Evolutionary conservation across 2,797 vertebrate genomes (phyloP), one percentile per base, ranked within the genome.

Genomic region (Catharus ustulatus): DNA sequence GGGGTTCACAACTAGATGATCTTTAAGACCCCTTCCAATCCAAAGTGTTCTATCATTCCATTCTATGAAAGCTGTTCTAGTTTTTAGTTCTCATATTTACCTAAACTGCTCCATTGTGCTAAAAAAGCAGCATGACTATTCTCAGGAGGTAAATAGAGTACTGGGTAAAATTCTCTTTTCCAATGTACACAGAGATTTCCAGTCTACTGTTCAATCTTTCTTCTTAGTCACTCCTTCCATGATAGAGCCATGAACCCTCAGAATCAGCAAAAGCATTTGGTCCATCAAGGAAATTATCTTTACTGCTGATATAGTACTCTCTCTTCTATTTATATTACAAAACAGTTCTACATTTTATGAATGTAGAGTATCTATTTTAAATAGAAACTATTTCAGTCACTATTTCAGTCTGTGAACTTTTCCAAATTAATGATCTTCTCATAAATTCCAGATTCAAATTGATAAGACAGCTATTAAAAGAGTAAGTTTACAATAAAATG

Each of bases 401-500:
- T 58, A 85, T 48, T 63, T 89, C 2, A 6, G 27, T 24, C 77
- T 8, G 63, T 9, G 61, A 71, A 68, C 26, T 75, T 63, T 80
- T 34, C 42, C 48, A 55, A 84, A 18, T 40, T 74, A 93, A 73
- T 42, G 63, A 73, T n/a, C 23, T 77, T 82, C 81, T 71, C 83
- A 71, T 21, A 82, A 91, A 88, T 67, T 83, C 7, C 36, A 68
- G 84, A 69, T 81, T 67, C 48, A 93, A 54, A 51, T 9, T 86
- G 52, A 85, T 1, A 12, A 83, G n/a, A 38, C 9, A 68, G 36
- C 69, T 75, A 48, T 32, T 76, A 62, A 79, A 89, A 76, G 6
- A 90, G 1, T 66, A 75, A 42, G 17, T 81, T 93, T 83, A 93
- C 92, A 81, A 93, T 80, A 90, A 95, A 83, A 77, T 48, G 5